phyloP scores from a whole-genome alignment of 2,888 invertebrate genomes.

The Drosophila colorata region DNA sequence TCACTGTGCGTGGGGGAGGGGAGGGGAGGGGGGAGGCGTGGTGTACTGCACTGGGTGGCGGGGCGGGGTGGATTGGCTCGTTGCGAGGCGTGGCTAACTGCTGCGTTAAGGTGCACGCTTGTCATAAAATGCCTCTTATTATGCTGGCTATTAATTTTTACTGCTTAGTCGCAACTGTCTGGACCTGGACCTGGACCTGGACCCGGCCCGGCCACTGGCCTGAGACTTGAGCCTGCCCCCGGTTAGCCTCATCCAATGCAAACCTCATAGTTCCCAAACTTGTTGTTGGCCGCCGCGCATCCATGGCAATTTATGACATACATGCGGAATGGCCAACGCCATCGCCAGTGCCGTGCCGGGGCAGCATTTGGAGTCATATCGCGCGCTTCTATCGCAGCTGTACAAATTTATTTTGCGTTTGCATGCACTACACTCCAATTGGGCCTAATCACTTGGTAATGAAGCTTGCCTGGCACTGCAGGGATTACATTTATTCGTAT shows the following conservation, averaged over 20 bases:
- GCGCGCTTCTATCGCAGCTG: slow-evolving; percentile 68
- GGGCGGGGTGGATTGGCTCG: slow-evolving; percentile 12
- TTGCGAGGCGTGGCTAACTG: slow-evolving; percentile 56
- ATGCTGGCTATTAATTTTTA: slow-evolving; percentile 82
- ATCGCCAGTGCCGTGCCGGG: slow-evolving; percentile 26
- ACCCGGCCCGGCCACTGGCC: neutral
- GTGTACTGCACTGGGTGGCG: neutral
- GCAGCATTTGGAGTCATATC: slow-evolving; percentile 62
- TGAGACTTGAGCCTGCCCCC: neutral
- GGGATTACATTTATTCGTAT: neutral
- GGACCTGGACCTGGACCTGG: slow-evolving; percentile 12
- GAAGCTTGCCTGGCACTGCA: neutral
- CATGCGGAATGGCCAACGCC: slow-evolving; percentile 62
- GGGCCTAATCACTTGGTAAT: slow-evolving; percentile 23
- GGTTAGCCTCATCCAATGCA: slow-evolving; percentile 7
- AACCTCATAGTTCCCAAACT: slow-evolving; percentile 24
- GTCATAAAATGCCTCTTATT: slow-evolving; percentile 83
- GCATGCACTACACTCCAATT: slow-evolving; percentile 29
- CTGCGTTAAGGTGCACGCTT: slow-evolving; percentile 75
- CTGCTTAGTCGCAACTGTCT: slow-evolving; percentile 65
- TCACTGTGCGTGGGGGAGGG: slow-evolving; percentile 20
- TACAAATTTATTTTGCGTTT: slow-evolving; percentile 71
- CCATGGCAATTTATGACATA: slow-evolving; percentile 76
- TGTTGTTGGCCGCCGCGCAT: slow-evolving; percentile 44
- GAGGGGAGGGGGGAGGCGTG: neutral